These are phyloP conservation scores for Tricholauxania praeusta DNA, from an alignment of 2,888 invertebrate genomes.

Conservation along the genomic window DNA sequence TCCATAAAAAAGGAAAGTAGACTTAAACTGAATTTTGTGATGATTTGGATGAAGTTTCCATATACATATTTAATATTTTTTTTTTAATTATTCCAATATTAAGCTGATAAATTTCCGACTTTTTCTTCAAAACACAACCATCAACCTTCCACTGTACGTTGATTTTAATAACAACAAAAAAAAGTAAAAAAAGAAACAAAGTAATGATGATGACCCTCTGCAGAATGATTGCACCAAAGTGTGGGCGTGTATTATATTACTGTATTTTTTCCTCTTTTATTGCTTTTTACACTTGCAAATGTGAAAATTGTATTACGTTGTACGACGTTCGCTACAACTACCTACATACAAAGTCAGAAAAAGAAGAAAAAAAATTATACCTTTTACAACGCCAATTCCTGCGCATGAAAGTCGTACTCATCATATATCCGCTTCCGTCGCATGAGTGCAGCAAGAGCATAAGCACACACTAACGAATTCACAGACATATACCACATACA, in stretches of 20 bases:
- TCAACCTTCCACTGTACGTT: not conserved
- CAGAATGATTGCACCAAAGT: not conserved
- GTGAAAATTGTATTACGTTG: conserved; percentile 19
- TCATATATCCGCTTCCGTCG: conserved; percentile 39
- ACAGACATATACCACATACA: conserved; percentile 3
- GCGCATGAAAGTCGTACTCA: conserved; percentile 39
- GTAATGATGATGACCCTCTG: conserved; percentile 33
- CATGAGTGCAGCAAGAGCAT: conserved; percentile 3
- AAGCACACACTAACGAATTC: conserved; percentile 3
- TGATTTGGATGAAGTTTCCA: too few species aligned
- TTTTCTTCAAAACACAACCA: too few species aligned
- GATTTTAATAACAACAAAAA: not conserved
- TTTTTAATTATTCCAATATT: too few species aligned
- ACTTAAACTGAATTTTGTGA: too few species aligned
- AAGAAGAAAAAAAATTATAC: not conserved
- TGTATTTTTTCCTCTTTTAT: too few species aligned
- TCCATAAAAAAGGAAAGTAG: too few species aligned
- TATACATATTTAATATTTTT: too few species aligned
- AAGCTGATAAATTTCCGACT: too few species aligned
- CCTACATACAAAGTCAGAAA: not conserved
- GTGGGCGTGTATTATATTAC: not conserved
- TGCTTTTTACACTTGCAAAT: conserved; percentile 11
- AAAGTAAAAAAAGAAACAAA: not conserved
- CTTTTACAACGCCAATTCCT: conserved; percentile 10
- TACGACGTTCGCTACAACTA: not conserved